Evolutionary conservation across 2,888 invertebrate species (phyloP).

Genomic region (Aphodius sticticus): DNA sequence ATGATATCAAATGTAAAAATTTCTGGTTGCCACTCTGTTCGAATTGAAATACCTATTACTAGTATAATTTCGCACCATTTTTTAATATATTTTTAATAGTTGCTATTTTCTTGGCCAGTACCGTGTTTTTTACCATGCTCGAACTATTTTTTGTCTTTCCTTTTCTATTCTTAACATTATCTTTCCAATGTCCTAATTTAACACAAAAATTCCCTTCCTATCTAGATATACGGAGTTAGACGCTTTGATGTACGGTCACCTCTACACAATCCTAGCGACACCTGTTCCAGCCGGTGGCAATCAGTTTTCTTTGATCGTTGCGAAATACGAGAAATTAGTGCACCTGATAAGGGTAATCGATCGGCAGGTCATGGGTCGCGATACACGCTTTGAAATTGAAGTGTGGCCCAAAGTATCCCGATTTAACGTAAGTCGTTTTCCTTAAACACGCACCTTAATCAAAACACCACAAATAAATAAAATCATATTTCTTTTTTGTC

Average conservation of each 20-base stretch:
- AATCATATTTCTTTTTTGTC: background rate
- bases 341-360: conserved; percentile 44
- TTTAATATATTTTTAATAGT: too few relatives aligned
- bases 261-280: conserved; percentile 60
- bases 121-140: conserved; percentile 21
- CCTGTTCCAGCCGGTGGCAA: conserved; percentile 39
- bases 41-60: too few relatives aligned
- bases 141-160: too few relatives aligned
- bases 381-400: conserved; percentile 32
- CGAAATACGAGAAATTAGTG: conserved; percentile 43
- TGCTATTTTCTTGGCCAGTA: background rate
- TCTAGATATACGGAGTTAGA: conserved; percentile 78
- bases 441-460: background rate
- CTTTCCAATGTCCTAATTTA: background rate
- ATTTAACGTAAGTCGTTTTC: conserved; percentile 1
- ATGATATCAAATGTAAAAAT: too few relatives aligned
- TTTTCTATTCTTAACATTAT: background rate
- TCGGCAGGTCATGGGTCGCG: conserved; percentile 37
- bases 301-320: conserved; percentile 33
- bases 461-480: background rate
- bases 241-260: conserved; percentile 78
- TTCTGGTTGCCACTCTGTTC: too few relatives aligned
- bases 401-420: conserved; percentile 1
- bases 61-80: too few relatives aligned
- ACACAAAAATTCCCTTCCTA: too few relatives aligned